A percentile compares a stretch with the other conserved stretches of the same genome.
These are phyloP conservation scores for Drosophila arawakana DNA, from an alignment of 1,140 invertebrate species.

Conservation along the genomic window DNA sequence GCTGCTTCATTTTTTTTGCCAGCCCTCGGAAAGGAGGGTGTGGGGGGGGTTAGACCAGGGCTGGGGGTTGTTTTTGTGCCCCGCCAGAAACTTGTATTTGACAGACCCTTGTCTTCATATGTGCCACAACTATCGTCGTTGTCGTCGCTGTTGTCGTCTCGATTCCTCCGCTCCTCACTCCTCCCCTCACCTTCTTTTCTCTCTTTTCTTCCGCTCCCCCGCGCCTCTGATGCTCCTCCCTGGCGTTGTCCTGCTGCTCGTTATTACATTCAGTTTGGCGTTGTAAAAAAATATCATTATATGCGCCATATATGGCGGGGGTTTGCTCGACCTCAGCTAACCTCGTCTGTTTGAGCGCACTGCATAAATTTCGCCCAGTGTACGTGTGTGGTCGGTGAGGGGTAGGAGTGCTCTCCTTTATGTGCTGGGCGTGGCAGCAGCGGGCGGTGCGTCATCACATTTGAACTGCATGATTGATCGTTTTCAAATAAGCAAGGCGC, in stretches of 20 bases:
- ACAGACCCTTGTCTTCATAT: slow-evolving; percentile 82
- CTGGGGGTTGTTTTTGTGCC: slow-evolving; percentile 40
- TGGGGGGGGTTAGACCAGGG: neutral
- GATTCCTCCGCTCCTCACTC: slow-evolving; percentile 4
- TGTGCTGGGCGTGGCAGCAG: slow-evolving; percentile 32
- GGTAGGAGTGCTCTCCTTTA: neutral
- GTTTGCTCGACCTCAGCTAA: neutral
- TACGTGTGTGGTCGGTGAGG: neutral
- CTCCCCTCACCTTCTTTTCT: neutral
- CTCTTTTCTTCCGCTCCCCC: too few species aligned
- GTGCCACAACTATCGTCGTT: slow-evolving; percentile 73
- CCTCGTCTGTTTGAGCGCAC: slow-evolving; percentile 1
- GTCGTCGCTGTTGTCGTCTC: slow-evolving; percentile 45
- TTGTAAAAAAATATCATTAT: slow-evolving; percentile 70
- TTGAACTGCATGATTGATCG: slow-evolving; percentile 76
- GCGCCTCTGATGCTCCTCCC: slow-evolving; percentile 26
- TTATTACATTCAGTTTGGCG: slow-evolving; percentile 73
- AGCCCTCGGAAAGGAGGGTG: neutral
- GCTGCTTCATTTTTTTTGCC: neutral
- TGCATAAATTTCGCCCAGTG: slow-evolving; percentile 67
- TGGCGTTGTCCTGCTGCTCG: slow-evolving; percentile 63
- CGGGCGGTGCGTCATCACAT: slow-evolving; percentile 41
- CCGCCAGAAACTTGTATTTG: slow-evolving; percentile 80
- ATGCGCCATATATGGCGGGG: slow-evolving; percentile 58
- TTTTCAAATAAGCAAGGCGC: slow-evolving; percentile 66